Evolutionary conservation across 2,888 invertebrate species (phyloP).

Genomic region (Cephus rjabovi): DNA sequence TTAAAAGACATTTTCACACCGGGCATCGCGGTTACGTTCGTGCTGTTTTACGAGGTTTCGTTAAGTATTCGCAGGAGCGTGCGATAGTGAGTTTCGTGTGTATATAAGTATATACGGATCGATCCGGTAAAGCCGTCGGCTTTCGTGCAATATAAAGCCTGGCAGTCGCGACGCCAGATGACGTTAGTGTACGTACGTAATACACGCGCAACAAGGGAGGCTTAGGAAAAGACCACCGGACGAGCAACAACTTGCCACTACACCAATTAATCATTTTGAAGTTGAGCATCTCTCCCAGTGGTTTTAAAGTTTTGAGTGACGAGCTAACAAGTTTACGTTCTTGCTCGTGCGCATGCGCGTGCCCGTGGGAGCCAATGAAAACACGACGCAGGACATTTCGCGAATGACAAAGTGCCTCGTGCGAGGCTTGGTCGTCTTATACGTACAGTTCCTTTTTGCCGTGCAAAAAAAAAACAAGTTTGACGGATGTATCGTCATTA

Average conservation of each 20-base stretch:
- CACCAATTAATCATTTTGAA: constrained; percentile 45
- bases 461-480: neutral
- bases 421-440: neutral
- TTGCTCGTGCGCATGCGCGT: neutral
- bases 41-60: neutral
- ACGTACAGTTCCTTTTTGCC: neutral
- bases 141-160: neutral
- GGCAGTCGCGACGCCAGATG: neutral
- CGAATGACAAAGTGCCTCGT: neutral
- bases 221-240: constrained; percentile 5
- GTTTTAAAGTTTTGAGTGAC: constrained; percentile 44
- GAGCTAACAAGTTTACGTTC: constrained; percentile 46
- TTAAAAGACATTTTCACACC: neutral
- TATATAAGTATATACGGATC: neutral
- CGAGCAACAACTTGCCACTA: constrained; percentile 19
- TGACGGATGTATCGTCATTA: neutral
- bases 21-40: neutral
- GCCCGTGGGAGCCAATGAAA: neutral
- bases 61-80: neutral
- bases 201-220: constrained; percentile 8
- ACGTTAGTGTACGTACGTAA: constrained; percentile 1
- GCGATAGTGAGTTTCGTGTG: neutral
- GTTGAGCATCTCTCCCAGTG: constrained; percentile 38
- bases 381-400: neutral
- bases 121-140: neutral